Evolutionary conservation across 2,888 invertebrate genomes (phyloP).

Genomic region (Cepaea hortensis): DNA sequence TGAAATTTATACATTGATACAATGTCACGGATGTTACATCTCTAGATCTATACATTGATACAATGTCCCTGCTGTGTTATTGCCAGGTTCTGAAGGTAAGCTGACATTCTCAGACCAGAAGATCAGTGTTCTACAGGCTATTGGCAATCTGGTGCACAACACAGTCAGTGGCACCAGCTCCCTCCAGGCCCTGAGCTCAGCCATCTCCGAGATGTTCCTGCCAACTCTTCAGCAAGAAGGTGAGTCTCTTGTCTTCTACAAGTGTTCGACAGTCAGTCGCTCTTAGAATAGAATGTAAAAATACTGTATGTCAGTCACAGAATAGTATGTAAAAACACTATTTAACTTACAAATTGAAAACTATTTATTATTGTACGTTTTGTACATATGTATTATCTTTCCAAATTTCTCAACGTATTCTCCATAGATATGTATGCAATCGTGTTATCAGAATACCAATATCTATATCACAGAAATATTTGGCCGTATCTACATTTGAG

Average conservation of each 20-base stretch:
- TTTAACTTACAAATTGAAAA: no score
- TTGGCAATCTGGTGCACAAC: slow-evolving; percentile 85
- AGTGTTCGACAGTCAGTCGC: background rate
- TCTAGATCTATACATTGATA: background rate
- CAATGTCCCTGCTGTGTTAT: no score
- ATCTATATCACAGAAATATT: no score
- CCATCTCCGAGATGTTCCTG: slow-evolving; percentile 83
- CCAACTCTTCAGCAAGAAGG: slow-evolving; percentile 88
- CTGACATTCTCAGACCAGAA: slow-evolving; percentile 91
- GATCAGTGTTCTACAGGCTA: slow-evolving; percentile 86
- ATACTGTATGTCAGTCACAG: background rate
- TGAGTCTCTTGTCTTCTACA: slow-evolving; percentile 55
- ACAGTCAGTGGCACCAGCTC: slow-evolving; percentile 80
- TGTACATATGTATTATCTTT: no score
- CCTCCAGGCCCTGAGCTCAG: slow-evolving; percentile 80
- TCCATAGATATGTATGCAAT: no score
- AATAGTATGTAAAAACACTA: background rate
- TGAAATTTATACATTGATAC: no score
- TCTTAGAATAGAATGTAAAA: background rate
- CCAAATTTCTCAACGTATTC: no score
- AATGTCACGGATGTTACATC: background rate
- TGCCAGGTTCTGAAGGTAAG: slow-evolving; percentile 87
- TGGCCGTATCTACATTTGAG: no score
- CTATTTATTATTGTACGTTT: no score
- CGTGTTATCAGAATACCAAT: no score